Percentiles rank a stretch among this genome's conserved stretches.
Evolutionary conservation across 1,140 invertebrate species (phyloP).

Genomic region (Pseudobourletiella spinata): DNA sequence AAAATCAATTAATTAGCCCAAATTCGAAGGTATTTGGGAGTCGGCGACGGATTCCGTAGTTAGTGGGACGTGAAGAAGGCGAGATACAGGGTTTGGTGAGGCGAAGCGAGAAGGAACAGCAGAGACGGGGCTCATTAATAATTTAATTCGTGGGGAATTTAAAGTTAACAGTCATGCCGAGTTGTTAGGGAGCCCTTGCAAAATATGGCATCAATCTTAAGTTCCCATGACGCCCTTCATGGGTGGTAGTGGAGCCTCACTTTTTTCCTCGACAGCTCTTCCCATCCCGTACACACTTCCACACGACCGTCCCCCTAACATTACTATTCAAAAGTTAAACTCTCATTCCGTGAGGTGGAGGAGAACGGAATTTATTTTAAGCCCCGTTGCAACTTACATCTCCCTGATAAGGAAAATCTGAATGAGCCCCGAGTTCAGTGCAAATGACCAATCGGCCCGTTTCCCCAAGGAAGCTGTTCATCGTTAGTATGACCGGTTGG

Average conservation of each 20-base stretch:
- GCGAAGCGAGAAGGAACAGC: neutral
- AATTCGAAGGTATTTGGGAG: neutral
- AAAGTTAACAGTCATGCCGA: conserved; percentile 13
- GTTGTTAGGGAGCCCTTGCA: conserved; percentile 12
- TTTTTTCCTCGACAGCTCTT: conserved; percentile 1
- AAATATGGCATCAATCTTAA: conserved; percentile 21
- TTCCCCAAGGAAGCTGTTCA: too few species aligned
- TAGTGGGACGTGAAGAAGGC: neutral
- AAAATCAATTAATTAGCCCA: neutral
- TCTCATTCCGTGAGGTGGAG: too few species aligned
- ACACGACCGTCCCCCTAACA: too few species aligned
- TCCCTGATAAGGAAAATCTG: too few species aligned
- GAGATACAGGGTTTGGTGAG: neutral
- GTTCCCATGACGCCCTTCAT: conserved; percentile 20
- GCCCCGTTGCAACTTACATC: too few species aligned
- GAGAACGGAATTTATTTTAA: too few species aligned
- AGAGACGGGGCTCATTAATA: neutral
- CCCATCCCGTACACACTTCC: too few species aligned
- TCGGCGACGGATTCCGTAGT: neutral
- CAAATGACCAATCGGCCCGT: too few species aligned
- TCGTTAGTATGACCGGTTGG: too few species aligned
- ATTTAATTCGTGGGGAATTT: conserved; percentile 2
- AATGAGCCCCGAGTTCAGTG: too few species aligned
- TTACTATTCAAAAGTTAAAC: too few species aligned
- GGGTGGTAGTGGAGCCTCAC: conserved; percentile 18